phyloP scores from a whole-genome alignment of 2,113 vertebrate species.

The Paradisaea rubra region DNA sequence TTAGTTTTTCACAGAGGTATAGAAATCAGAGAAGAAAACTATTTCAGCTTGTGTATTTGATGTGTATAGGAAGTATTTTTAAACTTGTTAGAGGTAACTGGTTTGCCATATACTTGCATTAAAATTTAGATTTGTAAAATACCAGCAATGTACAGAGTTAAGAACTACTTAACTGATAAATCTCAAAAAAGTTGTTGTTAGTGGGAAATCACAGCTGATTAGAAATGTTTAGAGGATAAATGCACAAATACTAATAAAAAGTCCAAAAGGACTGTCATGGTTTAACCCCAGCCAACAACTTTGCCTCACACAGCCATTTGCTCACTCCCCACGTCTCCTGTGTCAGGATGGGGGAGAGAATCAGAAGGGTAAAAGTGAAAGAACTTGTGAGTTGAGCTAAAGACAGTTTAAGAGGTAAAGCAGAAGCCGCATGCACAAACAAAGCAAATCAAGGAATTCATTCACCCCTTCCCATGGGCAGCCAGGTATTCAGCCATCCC shows the following conservation, averaged over 20 bases:
- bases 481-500: neutral
- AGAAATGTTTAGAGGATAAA: neutral
- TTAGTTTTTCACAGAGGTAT: neutral
- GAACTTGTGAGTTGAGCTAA: neutral
- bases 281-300: neutral
- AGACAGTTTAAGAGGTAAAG: neutral
- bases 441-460: neutral
- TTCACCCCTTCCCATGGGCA: neutral
- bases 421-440: accelerated
- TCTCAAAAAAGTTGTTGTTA: neutral
- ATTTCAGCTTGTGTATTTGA: neutral
- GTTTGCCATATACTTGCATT: neutral
- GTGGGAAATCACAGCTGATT: neutral
- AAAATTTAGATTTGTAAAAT: neutral
- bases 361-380: neutral
- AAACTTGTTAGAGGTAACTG: neutral
- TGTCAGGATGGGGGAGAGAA: neutral
- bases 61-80: neutral
- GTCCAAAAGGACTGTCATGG: neutral
- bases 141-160: neutral
- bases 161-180: neutral
- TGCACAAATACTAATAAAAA: neutral
- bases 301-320: neutral
- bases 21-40: neutral
- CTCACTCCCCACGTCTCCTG: neutral